Evolutionary conservation across 1,140 invertebrate genomes (phyloP).

Genomic region (Palaemon carinicauda): DNA sequence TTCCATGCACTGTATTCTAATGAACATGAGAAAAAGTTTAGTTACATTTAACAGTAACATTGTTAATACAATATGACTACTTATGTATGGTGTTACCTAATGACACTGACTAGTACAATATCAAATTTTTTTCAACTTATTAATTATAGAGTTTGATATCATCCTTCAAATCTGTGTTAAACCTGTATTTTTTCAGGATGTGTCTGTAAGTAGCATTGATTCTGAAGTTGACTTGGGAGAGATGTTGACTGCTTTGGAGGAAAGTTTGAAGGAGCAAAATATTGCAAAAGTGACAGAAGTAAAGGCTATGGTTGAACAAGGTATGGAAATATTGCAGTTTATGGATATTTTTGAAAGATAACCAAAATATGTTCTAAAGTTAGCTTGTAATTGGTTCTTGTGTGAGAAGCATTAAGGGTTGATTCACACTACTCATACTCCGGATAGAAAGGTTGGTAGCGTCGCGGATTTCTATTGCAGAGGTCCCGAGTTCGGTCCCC

Average conservation of each 20-base stretch:
- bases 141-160: background rate
- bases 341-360: background rate
- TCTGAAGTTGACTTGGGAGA: slow-evolving; percentile 44
- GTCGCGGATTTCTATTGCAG: no score
- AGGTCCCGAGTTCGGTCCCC: no score
- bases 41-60: no score
- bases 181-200: background rate
- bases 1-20: no score
- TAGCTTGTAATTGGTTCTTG: background rate
- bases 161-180: background rate
- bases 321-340: background rate
- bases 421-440: no score
- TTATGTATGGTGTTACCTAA: background rate
- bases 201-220: slow-evolving; percentile 39
- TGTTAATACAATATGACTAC: no score
- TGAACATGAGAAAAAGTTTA: no score
- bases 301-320: slow-evolving; percentile 45
- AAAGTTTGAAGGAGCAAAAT: slow-evolving; percentile 35
- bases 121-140: background rate
- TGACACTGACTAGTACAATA: background rate
- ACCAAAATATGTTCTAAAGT: no score
- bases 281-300: slow-evolving; percentile 45
- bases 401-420: background rate
- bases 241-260: slow-evolving; percentile 9
- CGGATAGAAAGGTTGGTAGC: no score